Evolutionary conservation across 2,797 vertebrate species (phyloP), one percentile per base, ranked within the genome.

Genomic region (Cossypha dichroa): DNA sequence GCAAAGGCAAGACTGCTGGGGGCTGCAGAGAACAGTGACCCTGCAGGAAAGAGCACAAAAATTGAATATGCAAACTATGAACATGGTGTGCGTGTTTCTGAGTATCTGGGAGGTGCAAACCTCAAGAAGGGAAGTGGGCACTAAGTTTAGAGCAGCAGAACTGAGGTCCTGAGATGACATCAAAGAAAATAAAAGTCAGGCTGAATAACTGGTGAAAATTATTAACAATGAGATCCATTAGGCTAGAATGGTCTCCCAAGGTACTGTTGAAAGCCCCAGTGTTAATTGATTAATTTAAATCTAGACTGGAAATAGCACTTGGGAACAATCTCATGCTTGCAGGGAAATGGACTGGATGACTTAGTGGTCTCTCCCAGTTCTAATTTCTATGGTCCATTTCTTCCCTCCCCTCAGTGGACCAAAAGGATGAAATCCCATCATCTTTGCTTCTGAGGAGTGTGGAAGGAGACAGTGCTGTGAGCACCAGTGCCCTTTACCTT

Each of bases 341-440:
- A 88, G 68, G 79, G 77, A 92, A 89, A 93, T 49, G 80, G 87
- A 79, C 76, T 89, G 84, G 79, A 84, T 15, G 49, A 91, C 91
- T 85, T 81, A 66, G 90, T 78, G 82, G 81, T 85, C 88, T 92
- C 93, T 94, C 76, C 90, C 77, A 78, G 40, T 89, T 96, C 90
- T 94, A 85, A 96, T 96, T 97, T 97, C 94, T 93, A 89, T 74
- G 88, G 94, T 75, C 67, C 79, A 87, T 97, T 97, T 96, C 70
- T 75, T 68, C 84, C 29, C 23, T 93, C 13, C 25, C 54, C 54
- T 87, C 82, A 72, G 68, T 2, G 15, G 45, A 63, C 1, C 2
- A 82, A 67, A 92, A 90, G 34, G 70, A 64, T 48, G 58, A 93
- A 94, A 95, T 79, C 56, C 70, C 54, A 83, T 82, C 80, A 88